Base-by-base conservation (phyloP, 30 jellyfish, hydroid and myxozoan species). In the Hydractinia echinata region DNA sequence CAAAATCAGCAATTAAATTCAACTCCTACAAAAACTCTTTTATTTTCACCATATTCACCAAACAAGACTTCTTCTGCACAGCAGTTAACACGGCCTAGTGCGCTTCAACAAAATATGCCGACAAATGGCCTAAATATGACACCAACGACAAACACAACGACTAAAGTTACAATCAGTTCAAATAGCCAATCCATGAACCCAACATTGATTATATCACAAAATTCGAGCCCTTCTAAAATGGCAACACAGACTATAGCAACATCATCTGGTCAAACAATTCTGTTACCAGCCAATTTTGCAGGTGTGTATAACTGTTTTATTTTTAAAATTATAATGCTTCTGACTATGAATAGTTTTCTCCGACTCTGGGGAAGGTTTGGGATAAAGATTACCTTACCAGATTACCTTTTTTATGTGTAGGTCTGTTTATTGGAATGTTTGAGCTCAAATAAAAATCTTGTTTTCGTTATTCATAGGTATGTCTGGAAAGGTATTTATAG, bases 401-500 rank as follows among this genome's bases (percentile, higher is more conserved):
- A 0, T 30, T 13, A 64, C 18, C 19, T 0, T 13, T 64, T 64
- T 7, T 5, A 62, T 6, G 74, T 64, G 9, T 64, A n/a, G 51
- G 7, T 4, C 74, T 64, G 16, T 58, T 58, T 11, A 13, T 11
- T 16, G 15, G 1, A 58, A 58, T 58, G 15, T 58, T 0, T 11
- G 18, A 11, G n/a, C n/a, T n/a, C n/a, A n/a, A n/a, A n/a, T n/a
- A n/a, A n/a, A n/a, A 30, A 2, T 30, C 1, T 30, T 30, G 18
- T 58, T 13, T 58, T 58, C 4, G n/a, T 64, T 64, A n/a, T 13
- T 13, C 39, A 20, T 8, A 80, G 87, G 87, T 19, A 68, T 80
- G 85, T 62, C 87, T 19, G 87, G 87, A 62, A 80, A 80, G 56
- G 87, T 80, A 61, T 55, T 80, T n/a, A 80, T 80, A 10, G 69